Percentiles rank a stretch among this genome's conserved stretches.
phyloP scores from a whole-genome alignment of 2,113 vertebrate species.

The Illadopsis cleaveri region DNA sequence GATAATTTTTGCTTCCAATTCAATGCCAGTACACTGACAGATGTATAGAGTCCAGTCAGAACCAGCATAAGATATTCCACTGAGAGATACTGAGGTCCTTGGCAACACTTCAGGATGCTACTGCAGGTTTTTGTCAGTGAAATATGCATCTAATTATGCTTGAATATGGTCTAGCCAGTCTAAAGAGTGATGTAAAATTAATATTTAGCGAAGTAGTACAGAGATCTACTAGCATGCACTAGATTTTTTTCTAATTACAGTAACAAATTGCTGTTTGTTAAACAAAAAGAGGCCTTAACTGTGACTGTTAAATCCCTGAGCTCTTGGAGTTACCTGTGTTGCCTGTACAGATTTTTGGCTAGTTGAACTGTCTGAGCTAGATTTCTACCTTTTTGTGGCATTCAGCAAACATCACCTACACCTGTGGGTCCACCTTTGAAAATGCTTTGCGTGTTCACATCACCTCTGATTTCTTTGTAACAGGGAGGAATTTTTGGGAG shows the following conservation, averaged over 20 bases:
- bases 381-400: not conserved
- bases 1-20: not conserved
- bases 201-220: not conserved
- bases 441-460: not conserved
- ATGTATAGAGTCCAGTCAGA: not conserved
- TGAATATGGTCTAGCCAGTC: not conserved
- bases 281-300: not conserved
- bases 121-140: not conserved
- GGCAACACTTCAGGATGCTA: not conserved
- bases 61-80: not conserved
- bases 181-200: not conserved
- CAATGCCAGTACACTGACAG: not conserved
- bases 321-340: not conserved
- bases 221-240: not conserved
- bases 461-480: not conserved
- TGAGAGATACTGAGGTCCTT: not conserved
- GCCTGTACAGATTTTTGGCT: not conserved
- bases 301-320: not conserved
- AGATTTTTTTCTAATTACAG: not conserved
- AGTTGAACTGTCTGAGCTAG: not conserved
- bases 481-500: not conserved
- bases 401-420: not conserved
- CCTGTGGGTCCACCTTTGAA: not conserved
- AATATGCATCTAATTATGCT: not conserved
- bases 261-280: not conserved